Evolutionary conservation across 2,113 vertebrate genomes (phyloP).

Genomic region (Tyto alba): DNA sequence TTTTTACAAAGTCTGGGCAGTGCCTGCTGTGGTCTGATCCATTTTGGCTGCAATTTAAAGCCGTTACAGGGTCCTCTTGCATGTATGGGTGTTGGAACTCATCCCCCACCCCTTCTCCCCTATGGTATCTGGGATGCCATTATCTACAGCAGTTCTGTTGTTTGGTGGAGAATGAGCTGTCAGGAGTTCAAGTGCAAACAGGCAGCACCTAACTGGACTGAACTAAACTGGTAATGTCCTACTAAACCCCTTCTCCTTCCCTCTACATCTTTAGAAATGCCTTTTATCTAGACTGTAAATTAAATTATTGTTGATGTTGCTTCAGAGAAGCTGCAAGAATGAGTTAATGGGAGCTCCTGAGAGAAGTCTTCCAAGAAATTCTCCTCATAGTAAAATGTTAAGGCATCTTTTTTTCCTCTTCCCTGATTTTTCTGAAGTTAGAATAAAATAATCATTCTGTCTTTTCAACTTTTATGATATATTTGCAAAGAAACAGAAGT

Average conservation of each 20-base stretch:
- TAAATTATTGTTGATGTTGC: background rate
- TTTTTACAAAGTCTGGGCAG: background rate
- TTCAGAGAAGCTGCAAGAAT: background rate
- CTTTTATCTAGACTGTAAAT: slow-evolving; percentile 17
- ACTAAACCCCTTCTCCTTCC: background rate
- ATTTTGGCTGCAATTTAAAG: background rate
- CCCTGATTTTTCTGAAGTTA: background rate
- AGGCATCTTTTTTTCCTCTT: background rate
- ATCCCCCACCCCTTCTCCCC: background rate
- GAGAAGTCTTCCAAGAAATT: background rate
- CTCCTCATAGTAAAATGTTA: background rate
- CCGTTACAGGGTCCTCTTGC: background rate
- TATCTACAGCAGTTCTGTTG: background rate
- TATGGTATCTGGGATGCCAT: accelerated
- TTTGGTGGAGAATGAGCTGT: background rate
- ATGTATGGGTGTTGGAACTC: background rate
- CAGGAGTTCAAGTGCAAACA: background rate
- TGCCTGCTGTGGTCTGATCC: background rate
- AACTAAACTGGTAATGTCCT: background rate
- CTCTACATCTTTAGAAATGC: background rate
- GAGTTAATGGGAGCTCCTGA: background rate
- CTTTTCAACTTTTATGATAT: background rate
- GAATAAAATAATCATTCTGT: background rate
- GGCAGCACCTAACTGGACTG: background rate
- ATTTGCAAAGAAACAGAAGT: background rate